Percentiles rank a stretch among this genome's conserved stretches.
phyloP scores from a whole-genome alignment of 2,113 vertebrate genomes.

The Micromys minutus region DNA sequence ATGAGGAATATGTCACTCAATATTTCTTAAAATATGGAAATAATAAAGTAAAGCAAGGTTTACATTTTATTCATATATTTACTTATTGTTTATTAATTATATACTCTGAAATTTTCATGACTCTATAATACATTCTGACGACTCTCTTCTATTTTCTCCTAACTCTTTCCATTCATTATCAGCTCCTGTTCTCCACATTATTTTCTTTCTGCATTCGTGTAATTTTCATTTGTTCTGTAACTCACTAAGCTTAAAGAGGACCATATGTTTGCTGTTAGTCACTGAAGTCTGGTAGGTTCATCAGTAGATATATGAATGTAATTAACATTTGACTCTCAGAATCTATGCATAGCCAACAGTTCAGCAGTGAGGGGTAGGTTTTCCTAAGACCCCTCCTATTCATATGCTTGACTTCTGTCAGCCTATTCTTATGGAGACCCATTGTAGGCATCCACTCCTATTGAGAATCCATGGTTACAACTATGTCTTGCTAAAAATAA shows the following conservation, averaged over 20 bases:
- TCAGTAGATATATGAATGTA: background rate
- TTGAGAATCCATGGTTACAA: background rate
- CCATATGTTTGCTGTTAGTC: background rate
- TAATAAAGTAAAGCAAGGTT: background rate
- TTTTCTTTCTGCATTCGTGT: background rate
- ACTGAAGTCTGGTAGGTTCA: background rate
- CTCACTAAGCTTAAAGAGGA: background rate
- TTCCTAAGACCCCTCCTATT: fast-evolving
- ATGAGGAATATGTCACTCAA: background rate
- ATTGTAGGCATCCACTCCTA: background rate
- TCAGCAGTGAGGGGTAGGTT: too few relatives aligned
- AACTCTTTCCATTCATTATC: background rate
- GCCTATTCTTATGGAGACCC: background rate
- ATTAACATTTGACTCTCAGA: too few relatives aligned
- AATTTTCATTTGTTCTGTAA: background rate
- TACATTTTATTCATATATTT: background rate
- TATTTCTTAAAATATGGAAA: background rate
- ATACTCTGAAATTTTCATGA: background rate
- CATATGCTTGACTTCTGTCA: background rate
- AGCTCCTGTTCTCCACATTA: background rate
- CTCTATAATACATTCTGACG: background rate
- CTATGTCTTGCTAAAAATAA: background rate
- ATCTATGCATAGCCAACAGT: background rate
- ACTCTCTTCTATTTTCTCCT: background rate
- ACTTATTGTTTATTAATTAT: background rate